phyloP scores from a whole-genome alignment of 2,113 vertebrate species.

The Catagonus wagneri region DNA sequence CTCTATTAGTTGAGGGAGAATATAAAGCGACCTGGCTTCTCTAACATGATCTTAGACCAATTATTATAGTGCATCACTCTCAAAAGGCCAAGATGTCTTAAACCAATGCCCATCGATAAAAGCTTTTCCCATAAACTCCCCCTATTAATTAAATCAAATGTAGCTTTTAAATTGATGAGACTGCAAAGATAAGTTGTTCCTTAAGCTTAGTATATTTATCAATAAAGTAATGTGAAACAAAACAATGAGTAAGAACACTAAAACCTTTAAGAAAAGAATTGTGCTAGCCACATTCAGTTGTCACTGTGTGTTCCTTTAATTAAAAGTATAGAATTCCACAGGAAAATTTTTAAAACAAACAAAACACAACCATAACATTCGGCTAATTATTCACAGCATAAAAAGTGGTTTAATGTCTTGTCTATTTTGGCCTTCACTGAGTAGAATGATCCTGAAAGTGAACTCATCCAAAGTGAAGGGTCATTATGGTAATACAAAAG shows the following conservation, averaged over 20 bases:
- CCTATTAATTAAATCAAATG: constrained; percentile 88
- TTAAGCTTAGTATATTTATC: constrained; percentile 82
- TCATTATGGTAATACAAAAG: constrained; percentile 10
- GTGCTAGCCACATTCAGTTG: not conserved
- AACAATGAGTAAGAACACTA: not conserved
- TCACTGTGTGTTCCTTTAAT: not conserved
- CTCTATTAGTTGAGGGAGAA: constrained; percentile 78
- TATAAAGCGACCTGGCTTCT: constrained; percentile 81
- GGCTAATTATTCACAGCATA: not conserved
- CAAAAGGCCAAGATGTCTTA: constrained; percentile 82
- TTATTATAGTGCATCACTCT: constrained; percentile 80
- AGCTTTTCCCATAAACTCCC: constrained; percentile 90
- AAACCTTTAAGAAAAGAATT: constrained; percentile 80
- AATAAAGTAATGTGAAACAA: constrained; percentile 74
- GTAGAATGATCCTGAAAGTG: not conserved
- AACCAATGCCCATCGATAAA: constrained; percentile 86
- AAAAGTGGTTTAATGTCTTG: not conserved
- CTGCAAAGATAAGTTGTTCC: constrained; percentile 84
- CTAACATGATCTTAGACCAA: constrained; percentile 82
- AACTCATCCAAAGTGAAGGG: not conserved
- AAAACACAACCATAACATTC: not conserved
- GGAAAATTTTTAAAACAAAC: not conserved
- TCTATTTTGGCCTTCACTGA: not conserved
- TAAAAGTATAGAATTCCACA: not conserved
- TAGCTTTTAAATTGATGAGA: constrained; percentile 86